Percentiles rank a stretch among this genome's conserved stretches.
These are phyloP conservation scores for Chelonus insularis DNA, from an alignment of 1,140 invertebrate genomes.

Conservation along the genomic window DNA sequence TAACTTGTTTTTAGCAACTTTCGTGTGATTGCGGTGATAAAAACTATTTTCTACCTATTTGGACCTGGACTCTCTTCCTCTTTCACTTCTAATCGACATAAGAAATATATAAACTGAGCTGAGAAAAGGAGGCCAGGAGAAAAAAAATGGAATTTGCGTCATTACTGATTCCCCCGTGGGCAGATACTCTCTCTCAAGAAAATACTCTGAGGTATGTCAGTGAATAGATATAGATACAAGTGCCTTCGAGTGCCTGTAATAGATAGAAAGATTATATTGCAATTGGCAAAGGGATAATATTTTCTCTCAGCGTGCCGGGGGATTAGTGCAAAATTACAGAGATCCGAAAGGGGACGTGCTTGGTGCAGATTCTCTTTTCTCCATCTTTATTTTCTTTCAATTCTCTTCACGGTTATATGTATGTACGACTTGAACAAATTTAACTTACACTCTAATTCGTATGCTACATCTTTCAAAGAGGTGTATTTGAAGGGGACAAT, in stretches of 20 bases:
- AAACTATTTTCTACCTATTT: background rate
- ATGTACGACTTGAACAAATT: too few species aligned
- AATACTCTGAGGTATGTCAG: conserved; percentile 13
- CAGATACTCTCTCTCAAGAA: background rate
- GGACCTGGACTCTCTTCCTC: background rate
- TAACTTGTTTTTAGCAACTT: conserved; percentile 1
- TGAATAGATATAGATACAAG: conserved; percentile 21
- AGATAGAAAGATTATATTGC: conserved; percentile 52
- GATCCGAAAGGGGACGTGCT: conserved; percentile 40
- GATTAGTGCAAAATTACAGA: conserved; percentile 56
- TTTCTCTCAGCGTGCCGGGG: conserved; percentile 39
- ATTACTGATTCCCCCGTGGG: background rate
- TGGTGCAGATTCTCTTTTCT: conserved; percentile 18
- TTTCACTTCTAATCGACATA: background rate
- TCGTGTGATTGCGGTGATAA: conserved; percentile 4
- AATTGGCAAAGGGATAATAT: conserved; percentile 52
- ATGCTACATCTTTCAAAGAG: too few species aligned
- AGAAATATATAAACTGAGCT: background rate
- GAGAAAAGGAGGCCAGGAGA: background rate
- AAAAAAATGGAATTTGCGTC: background rate
- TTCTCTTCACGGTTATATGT: background rate
- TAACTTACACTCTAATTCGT: conserved; percentile 3
- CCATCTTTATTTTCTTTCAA: background rate
- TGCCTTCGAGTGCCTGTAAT: conserved; percentile 34
- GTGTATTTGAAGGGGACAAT: too few species aligned